A percentile compares a stretch with the other conserved stretches of the same genome.
Evolutionary conservation across 2,797 vertebrate species (phyloP).

Genomic region (Pogoniulus pusillus): DNA sequence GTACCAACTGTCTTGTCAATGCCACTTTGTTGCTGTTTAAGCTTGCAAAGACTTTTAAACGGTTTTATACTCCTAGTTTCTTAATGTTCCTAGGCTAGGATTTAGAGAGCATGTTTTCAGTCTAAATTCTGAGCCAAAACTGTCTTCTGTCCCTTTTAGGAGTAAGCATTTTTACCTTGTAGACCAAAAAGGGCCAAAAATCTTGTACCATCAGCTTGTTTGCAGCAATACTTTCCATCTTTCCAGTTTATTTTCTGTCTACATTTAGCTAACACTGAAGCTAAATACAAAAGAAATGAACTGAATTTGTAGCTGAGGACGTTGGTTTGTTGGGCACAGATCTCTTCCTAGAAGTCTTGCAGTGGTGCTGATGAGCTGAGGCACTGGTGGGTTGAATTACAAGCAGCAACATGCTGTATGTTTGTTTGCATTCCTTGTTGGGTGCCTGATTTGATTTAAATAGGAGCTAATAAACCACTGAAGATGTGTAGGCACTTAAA

Average conservation of each 20-base stretch:
- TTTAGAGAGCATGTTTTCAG: slow-evolving; percentile 8
- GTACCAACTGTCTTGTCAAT: not conserved
- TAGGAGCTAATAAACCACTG: not conserved
- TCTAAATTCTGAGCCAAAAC: slow-evolving; percentile 53
- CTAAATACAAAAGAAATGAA: not conserved
- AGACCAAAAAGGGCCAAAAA: slow-evolving; percentile 56
- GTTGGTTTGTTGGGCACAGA: not conserved
- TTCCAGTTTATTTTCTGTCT: not conserved
- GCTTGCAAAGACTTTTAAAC: not conserved
- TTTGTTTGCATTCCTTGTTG: not conserved
- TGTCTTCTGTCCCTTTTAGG: slow-evolving; percentile 5
- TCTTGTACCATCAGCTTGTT: slow-evolving; percentile 28
- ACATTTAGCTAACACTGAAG: not conserved
- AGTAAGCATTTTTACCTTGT: slow-evolving; percentile 11
- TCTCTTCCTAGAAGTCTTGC: not conserved
- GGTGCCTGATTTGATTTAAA: not conserved
- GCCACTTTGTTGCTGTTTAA: slow-evolving; percentile 16
- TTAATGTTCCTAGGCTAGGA: not conserved
- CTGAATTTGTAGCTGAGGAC: not conserved
- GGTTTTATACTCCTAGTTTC: not conserved
- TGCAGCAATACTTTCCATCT: slow-evolving; percentile 34
- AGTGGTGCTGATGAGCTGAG: not conserved
- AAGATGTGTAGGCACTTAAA: not conserved
- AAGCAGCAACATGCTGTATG: not conserved
- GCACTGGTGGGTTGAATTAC: not conserved